Evolutionary conservation across 1,140 invertebrate species (phyloP), one percentile per base, ranked within the genome.

Genomic region (Anastrepha obliqua): DNA sequence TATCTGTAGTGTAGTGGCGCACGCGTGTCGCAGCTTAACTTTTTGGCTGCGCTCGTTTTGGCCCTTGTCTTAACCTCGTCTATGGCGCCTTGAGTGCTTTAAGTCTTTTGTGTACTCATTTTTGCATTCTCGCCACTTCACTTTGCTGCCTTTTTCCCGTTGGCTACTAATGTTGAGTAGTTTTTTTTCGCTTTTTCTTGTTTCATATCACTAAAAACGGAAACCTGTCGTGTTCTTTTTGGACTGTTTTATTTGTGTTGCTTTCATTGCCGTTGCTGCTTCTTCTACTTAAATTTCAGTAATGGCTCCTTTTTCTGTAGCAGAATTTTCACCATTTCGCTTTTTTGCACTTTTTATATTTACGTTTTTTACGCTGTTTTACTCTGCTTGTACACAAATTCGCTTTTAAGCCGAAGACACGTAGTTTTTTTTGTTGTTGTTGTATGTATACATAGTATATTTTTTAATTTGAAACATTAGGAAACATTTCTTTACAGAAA

Each of bases 1-100:
- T 29, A 67, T 29, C 64, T 67, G 8, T 42, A 81, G 74, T 81
- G 74, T 81, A 81, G 74, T 81, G 74, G 51, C 47, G 47, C 74
- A 81, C 74, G 74, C 74, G 74, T 55, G 74, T 81, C 74, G 74
- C 74, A 81, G 74, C 74, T 81, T 81, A 81, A 81, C 74, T 81
- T 81, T 81, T 81, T 81, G 74, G 47, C 47, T 58, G 74, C 74
- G 74, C 74, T 81, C 51, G 17, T 81, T 81, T 81, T 55, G 74
- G 74, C 47, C 74, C 74, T 81, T 81, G 74, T 55, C 17, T 44
- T 81, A 81, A 81, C 44, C 47, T 81, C 74, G 74, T 81, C 47
- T 20, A 55, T 55, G 74, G 74, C 74, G 74, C 47, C 74, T 81
- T 81, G 74, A 81, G 47, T 55, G 74, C 47, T 51, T 81, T 81